These are phyloP conservation scores for Apis laboriosa DNA, from an alignment of 1,140 invertebrate genomes.

Conservation along the genomic window DNA sequence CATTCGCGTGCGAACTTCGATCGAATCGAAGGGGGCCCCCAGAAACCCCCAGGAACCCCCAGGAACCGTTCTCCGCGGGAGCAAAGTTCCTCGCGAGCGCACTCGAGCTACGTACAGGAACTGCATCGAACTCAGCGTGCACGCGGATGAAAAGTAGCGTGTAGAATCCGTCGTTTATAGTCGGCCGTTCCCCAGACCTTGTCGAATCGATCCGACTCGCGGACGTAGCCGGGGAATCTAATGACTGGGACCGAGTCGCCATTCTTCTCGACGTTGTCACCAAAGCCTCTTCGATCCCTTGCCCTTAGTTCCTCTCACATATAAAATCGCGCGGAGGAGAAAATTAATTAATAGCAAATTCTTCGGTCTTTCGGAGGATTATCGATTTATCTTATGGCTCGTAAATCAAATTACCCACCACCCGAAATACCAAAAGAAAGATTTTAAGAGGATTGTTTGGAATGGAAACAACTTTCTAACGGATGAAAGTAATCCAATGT, in stretches of 20 bases:
- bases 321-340: not conserved
- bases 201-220: slow-evolving; percentile 21
- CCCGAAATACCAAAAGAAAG: too few relatives aligned
- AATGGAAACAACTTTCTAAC: too few relatives aligned
- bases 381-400: too few relatives aligned
- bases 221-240: not conserved
- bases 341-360: not conserved
- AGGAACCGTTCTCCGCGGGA: not conserved
- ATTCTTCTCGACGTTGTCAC: not conserved
- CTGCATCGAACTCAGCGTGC: not conserved
- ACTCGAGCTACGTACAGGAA: not conserved
- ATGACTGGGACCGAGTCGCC: slow-evolving; percentile 1
- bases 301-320: not conserved
- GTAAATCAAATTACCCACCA: too few relatives aligned
- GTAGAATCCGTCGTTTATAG: slow-evolving; percentile 23
- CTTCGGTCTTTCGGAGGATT: too few relatives aligned
- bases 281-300: not conserved
- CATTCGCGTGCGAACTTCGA: not conserved
- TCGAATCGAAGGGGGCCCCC: not conserved
- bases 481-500: too few relatives aligned
- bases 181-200: slow-evolving; percentile 10
- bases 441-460: too few relatives aligned
- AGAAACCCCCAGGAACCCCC: not conserved
- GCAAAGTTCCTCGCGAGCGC: not conserved
- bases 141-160: slow-evolving; percentile 18